Conservation (phyloP, 2,888 invertebrate species). For the Cosmorhoe ocellata region DNA sequence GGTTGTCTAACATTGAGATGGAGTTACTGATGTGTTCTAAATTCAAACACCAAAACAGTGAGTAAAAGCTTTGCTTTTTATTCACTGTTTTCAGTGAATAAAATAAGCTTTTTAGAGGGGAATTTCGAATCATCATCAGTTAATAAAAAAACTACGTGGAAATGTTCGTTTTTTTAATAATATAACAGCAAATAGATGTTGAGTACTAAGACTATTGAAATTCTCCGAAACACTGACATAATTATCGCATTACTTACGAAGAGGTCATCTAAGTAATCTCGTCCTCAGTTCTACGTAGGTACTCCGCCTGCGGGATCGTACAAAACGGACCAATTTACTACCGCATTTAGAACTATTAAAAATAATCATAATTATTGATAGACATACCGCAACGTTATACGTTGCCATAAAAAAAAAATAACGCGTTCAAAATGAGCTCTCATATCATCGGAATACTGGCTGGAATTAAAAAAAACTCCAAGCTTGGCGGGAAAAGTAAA, state of each 20-base stretch:
- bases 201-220: conserved; percentile 15
- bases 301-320: conserved; percentile 32
- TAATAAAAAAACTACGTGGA: too few relatives aligned
- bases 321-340: conserved; percentile 36
- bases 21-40: too few relatives aligned
- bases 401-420: conserved; percentile 24
- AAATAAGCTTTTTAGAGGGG: too few relatives aligned
- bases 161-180: too few relatives aligned
- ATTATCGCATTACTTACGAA: conserved; percentile 17
- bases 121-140: too few relatives aligned
- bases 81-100: too few relatives aligned
- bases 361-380: conserved; percentile 46
- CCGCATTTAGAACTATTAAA: conserved; percentile 46
- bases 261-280: conserved; percentile 37
- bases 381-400: conserved; percentile 34
- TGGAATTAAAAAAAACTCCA: conserved; percentile 40
- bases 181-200: too few relatives aligned
- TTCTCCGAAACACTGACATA: conserved; percentile 18
- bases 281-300: not conserved
- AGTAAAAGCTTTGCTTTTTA: too few relatives aligned
- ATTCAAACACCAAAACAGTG: too few relatives aligned
- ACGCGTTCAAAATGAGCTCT: conserved; percentile 27
- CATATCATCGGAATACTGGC: conserved; percentile 25
- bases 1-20: too few relatives aligned
- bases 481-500: conserved; percentile 47